Percentiles rank a stretch among this genome's conserved stretches.
Evolutionary conservation across 2,797 vertebrate species (phyloP).

Genomic region (Cyprinodon diabolis): DNA sequence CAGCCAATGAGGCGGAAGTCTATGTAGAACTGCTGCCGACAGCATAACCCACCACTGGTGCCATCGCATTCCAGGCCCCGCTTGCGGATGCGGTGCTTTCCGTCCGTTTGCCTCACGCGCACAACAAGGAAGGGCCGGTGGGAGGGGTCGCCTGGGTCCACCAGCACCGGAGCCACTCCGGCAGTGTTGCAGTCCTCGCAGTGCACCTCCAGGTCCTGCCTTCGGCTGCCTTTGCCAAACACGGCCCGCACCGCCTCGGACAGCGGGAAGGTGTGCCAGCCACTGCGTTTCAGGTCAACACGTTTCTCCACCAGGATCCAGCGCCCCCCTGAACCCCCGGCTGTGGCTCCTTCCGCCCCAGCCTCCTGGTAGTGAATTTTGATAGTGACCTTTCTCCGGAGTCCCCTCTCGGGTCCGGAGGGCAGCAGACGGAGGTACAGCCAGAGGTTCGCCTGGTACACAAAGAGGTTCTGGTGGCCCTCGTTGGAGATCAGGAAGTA

Average conservation of each 20-base stretch:
- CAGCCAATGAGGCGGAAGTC: slow-evolving; percentile 98
- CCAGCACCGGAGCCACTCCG: slow-evolving; percentile 88
- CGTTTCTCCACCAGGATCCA: slow-evolving; percentile 94
- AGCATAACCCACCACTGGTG: slow-evolving; percentile 91
- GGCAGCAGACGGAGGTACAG: slow-evolving; percentile 94
- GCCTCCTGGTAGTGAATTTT: slow-evolving; percentile 91
- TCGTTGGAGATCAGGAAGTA: slow-evolving; percentile 96
- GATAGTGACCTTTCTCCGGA: slow-evolving; percentile 90
- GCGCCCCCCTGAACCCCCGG: slow-evolving; percentile 69
- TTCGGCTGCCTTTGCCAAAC: slow-evolving; percentile 87
- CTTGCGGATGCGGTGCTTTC: slow-evolving; percentile 95
- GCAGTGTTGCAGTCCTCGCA: slow-evolving; percentile 90
- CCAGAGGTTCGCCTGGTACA: slow-evolving; percentile 96
- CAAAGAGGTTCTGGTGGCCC: slow-evolving; percentile 95
- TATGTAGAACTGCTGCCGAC: slow-evolving; percentile 98
- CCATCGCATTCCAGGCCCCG: slow-evolving; percentile 97
- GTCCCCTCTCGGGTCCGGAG: slow-evolving; percentile 88
- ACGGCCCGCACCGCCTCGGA: slow-evolving; percentile 89
- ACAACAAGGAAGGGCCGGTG: slow-evolving; percentile 97
- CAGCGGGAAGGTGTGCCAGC: slow-evolving; percentile 97
- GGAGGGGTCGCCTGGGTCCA: slow-evolving; percentile 89
- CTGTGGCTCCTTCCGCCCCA: slow-evolving; percentile 55
- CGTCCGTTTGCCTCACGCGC: slow-evolving; percentile 87
- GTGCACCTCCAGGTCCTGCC: slow-evolving; percentile 93
- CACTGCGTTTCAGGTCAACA: slow-evolving; percentile 94